Conservation (phyloP, 1,140 invertebrate species). For the Archivesica marissinica region DNA sequence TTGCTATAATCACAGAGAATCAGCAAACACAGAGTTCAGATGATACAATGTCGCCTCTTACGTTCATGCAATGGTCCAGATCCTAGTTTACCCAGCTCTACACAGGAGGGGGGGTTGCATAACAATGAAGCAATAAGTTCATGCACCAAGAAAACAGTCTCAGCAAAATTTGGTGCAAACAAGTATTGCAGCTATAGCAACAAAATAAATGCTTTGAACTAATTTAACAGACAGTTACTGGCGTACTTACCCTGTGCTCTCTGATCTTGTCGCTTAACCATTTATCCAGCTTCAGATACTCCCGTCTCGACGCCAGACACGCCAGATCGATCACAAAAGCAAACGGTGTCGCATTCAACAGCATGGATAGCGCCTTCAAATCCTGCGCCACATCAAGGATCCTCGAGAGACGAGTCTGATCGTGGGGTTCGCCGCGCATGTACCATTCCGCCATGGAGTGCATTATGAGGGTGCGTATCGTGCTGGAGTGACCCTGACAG, state of each 20-base stretch:
- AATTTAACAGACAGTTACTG: not conserved
- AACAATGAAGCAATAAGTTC: too few species aligned
- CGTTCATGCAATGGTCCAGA: too few species aligned
- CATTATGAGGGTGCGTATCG: slow-evolving; percentile 92
- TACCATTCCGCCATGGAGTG: slow-evolving; percentile 99
- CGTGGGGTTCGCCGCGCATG: slow-evolving; percentile 88
- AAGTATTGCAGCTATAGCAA: not conserved
- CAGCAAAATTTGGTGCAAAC: not conserved
- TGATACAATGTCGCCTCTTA: too few species aligned
- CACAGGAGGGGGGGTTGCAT: too few species aligned
- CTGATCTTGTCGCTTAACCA: slow-evolving; percentile 98
- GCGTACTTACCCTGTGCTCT: slow-evolving; percentile 91
- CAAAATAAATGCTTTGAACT: not conserved
- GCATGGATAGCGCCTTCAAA: slow-evolving; percentile 92
- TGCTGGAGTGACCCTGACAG: slow-evolving; percentile 84
- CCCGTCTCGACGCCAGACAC: slow-evolving; percentile 96
- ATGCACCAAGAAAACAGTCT: too few species aligned
- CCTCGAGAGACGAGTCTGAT: slow-evolving; percentile 95
- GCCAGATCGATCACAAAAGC: slow-evolving; percentile 99
- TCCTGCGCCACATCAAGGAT: slow-evolving; percentile 99
- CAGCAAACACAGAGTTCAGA: too few species aligned
- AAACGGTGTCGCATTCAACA: slow-evolving; percentile 97
- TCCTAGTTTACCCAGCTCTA: too few species aligned
- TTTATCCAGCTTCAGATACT: slow-evolving; percentile 99
- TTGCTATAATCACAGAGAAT: too few species aligned